phyloP scores from a whole-genome alignment of 2,113 vertebrate species.

The Chamaea fasciata region DNA sequence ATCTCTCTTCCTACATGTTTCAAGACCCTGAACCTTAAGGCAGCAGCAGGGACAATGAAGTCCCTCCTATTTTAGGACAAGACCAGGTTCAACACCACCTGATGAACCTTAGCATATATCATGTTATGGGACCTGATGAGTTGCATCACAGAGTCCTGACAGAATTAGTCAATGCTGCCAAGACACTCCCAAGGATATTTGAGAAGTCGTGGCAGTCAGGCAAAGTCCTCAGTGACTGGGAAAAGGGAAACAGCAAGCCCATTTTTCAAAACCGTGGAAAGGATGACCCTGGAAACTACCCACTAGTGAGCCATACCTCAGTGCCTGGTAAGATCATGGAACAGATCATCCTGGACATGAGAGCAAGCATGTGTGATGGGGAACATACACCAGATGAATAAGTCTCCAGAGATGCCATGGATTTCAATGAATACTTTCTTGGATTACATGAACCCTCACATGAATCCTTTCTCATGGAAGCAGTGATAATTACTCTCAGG shows the following conservation, averaged over 20 bases:
- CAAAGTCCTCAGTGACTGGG: neutral
- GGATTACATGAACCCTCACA: neutral
- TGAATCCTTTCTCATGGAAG: neutral
- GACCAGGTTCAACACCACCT: neutral
- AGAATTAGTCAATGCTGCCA: neutral
- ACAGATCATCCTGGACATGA: neutral
- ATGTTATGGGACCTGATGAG: fast-evolving
- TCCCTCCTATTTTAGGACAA: neutral
- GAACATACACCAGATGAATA: neutral
- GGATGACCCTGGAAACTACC: neutral
- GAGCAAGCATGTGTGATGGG: neutral
- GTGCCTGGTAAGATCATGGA: neutral
- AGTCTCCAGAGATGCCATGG: neutral
- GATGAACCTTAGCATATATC: neutral
- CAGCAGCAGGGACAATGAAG: neutral
- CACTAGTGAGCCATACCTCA: neutral
- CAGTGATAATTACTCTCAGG: neutral
- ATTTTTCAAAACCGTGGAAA: neutral
- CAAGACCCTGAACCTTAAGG: neutral
- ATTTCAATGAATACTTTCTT: neutral
- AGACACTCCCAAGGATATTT: neutral
- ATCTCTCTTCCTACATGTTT: neutral
- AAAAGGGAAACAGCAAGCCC: neutral
- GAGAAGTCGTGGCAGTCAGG: neutral
- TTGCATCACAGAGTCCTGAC: neutral